Evolutionary conservation across 2,888 invertebrate species (phyloP), one percentile per base, ranked within the genome.

Genomic region (Drosophila heteroneura): DNA sequence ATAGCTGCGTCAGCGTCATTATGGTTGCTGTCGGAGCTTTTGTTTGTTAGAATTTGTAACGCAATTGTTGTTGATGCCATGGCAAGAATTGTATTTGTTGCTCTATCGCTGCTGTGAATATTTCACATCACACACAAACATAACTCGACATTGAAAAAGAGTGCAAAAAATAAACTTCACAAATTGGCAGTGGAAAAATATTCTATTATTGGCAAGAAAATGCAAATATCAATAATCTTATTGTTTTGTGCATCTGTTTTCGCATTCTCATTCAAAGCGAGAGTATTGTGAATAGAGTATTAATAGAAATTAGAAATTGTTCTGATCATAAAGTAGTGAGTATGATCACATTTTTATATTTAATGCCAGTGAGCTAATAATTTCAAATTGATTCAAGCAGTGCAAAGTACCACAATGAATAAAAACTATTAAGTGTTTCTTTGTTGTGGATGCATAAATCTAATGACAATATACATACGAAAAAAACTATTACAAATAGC

Each of bases 1-100:
- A 73, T 59, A 57, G 51, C 64, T 60, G 56, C 70, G 74, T 73
- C 68, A 63, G 56, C 70, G 74, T 73, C 68, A 80, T 85, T 90
- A 86, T 77, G 66, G 81, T 52, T 70, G 66, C 73, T 66, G 89
- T 70, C 70, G 62, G 53, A 41, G 49, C 73, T 83, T 72, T 88
- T 85, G 70, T 76, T 71, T 57, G 76, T 58, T 66, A 66, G 69
- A 87, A 82, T 82, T 81, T 63, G 62, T 60, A 77, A 41, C 67
- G 61, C 71, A 66, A 54, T 81, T 73, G 61, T 56, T 79, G 59
- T 64, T 64, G 57, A 16, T 35, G 32, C 16, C 4, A 12, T n/a
- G 1, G n/a, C 19, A 4, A n/a, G 53, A 33, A 64, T 64, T 61
- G 59, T 58, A 68, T 37, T 60, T 59, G 63, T 58, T 79, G 70